Evolutionary conservation across 2,797 vertebrate genomes (phyloP).

Genomic region (Gymnothorax javanicus): DNA sequence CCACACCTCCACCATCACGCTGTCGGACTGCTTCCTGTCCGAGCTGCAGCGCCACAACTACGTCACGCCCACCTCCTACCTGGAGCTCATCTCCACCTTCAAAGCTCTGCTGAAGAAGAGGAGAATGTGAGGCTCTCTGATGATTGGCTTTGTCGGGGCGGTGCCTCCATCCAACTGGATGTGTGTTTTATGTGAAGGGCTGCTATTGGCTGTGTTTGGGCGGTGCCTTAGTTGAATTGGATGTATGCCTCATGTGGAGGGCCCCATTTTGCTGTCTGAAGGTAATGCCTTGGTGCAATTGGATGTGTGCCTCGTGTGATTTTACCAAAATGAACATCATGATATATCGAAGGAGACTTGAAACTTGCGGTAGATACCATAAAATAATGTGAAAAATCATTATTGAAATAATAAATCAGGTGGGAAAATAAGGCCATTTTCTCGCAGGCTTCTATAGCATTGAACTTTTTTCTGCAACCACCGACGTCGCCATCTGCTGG

Average conservation of each 20-base stretch:
- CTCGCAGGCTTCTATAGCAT: too few species aligned
- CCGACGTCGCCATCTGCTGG: too few species aligned
- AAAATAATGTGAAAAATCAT: too few species aligned
- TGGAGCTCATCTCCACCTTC: conserved; percentile 94
- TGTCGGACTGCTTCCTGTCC: conserved; percentile 81
- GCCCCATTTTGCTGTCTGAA: not conserved
- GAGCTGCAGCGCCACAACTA: conserved; percentile 90
- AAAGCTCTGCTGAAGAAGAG: conserved; percentile 79
- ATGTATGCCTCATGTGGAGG: not conserved
- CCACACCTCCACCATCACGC: conserved; percentile 84
- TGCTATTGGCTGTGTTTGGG: not conserved
- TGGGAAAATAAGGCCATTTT: too few species aligned
- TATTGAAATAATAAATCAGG: too few species aligned
- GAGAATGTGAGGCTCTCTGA: conserved; percentile 72
- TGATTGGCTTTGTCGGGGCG: not conserved
- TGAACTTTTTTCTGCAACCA: too few species aligned
- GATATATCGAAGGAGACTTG: too few species aligned
- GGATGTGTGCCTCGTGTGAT: too few species aligned
- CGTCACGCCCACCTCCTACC: conserved; percentile 93
- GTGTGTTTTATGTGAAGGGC: not conserved
- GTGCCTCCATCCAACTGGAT: not conserved
- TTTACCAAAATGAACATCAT: too few species aligned
- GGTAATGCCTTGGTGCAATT: too few species aligned
- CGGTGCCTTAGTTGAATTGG: not conserved
- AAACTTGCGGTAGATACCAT: too few species aligned